Conservation (phyloP, 2,113 vertebrate genomes). For the Alexandromys fortis region DNA sequence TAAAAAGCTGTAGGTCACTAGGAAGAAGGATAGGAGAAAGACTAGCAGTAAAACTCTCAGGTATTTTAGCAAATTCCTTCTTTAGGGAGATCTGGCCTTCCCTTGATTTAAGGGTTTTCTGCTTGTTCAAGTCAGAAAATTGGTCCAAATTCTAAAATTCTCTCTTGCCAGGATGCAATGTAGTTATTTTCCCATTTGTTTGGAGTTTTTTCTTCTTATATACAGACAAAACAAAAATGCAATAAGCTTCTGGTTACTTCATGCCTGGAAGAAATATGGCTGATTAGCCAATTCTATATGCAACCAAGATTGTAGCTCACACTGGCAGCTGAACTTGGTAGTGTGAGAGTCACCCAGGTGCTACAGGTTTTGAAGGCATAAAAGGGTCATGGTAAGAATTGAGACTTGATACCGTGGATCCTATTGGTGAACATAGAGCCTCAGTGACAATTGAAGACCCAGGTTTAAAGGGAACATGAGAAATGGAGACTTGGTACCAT, state of each 20-base stretch:
- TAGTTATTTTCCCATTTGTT: not conserved
- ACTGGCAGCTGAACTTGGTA: not conserved
- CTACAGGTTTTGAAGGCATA: no score
- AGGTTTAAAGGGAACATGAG: no score
- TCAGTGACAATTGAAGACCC: no score
- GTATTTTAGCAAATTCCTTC: not conserved
- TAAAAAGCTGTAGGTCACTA: not conserved
- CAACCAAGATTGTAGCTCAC: not conserved
- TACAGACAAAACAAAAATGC: not conserved
- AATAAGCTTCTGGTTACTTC: not conserved
- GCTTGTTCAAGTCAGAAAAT: not conserved
- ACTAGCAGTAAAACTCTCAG: not conserved
- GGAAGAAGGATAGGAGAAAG: not conserved
- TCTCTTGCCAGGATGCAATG: no score
- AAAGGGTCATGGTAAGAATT: no score
- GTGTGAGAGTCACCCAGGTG: no score
- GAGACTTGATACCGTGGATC: no score
- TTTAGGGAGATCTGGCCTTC: not conserved
- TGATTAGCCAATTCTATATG: not conserved
- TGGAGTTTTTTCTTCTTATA: not conserved
- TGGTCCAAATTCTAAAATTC: not conserved
- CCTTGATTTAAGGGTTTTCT: not conserved
- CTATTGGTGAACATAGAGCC: no score
- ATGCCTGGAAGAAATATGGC: not conserved
- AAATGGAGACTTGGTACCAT: no score